Evolutionary conservation across 2,888 invertebrate species (phyloP).

Genomic region (Drosophila yooni): DNA sequence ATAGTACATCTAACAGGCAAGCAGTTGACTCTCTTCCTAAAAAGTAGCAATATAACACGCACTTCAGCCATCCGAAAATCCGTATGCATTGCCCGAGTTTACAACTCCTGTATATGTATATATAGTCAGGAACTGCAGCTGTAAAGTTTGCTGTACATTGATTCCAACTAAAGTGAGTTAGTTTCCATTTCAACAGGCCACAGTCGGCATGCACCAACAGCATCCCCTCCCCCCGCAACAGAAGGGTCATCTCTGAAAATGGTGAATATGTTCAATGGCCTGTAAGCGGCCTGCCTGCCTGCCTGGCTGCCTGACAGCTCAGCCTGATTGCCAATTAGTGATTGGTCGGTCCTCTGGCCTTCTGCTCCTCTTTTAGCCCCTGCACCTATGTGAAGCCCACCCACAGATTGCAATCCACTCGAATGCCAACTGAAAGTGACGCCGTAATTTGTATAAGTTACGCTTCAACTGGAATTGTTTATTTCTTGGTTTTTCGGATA

Average conservation of each 20-base stretch:
- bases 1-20: slow-evolving; percentile 4
- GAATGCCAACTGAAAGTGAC: slow-evolving; percentile 30
- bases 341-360: slow-evolving; percentile 27
- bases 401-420: slow-evolving; percentile 27
- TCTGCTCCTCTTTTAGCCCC: background rate
- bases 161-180: slow-evolving; percentile 55
- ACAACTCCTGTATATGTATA: slow-evolving; percentile 41
- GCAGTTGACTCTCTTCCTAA: background rate
- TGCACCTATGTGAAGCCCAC: slow-evolving; percentile 8
- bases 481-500: background rate
- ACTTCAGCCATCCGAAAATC: slow-evolving; percentile 10
- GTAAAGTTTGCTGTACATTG: slow-evolving; percentile 61
- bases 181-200: slow-evolving; percentile 64
- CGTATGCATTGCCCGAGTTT: slow-evolving; percentile 45
- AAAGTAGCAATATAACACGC: slow-evolving; percentile 4
- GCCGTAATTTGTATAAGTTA: slow-evolving; percentile 50
- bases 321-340: slow-evolving; percentile 66
- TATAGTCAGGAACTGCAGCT: slow-evolving; percentile 47
- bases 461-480: slow-evolving; percentile 35
- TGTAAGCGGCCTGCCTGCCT: slow-evolving; percentile 51
- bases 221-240: slow-evolving; percentile 12
- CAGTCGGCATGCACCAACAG: slow-evolving; percentile 7
- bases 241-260: slow-evolving; percentile 33
- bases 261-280: slow-evolving; percentile 53
- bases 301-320: slow-evolving; percentile 19